Evolutionary conservation across 2,113 vertebrate species (phyloP).

Genomic region (Nestor notabilis): DNA sequence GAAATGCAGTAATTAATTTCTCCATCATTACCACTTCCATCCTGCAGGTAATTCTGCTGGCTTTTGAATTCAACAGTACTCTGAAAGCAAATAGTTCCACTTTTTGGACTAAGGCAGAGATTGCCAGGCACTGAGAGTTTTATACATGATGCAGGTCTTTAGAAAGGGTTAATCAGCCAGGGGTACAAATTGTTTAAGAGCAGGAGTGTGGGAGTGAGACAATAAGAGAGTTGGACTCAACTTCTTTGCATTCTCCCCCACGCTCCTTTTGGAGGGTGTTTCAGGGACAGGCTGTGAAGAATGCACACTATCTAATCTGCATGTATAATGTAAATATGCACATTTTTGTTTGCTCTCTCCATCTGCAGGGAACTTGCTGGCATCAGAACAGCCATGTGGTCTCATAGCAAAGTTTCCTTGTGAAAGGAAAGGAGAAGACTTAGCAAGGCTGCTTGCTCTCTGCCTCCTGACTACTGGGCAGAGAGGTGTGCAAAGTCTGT

Average conservation of each 20-base stretch:
- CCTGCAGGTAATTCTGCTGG: background rate
- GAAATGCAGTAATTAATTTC: background rate
- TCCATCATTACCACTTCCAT: background rate
- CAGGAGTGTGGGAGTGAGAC: conserved; percentile 10
- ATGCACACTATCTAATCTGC: conserved; percentile 72
- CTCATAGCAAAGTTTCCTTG: conserved; percentile 17
- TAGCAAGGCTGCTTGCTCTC: background rate
- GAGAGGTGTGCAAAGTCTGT: background rate
- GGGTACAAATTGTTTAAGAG: background rate
- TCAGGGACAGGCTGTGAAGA: conserved; percentile 70
- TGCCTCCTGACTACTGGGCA: background rate
- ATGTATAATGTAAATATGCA: conserved; percentile 66
- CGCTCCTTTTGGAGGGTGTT: conserved; percentile 60
- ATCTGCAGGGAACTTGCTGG: conserved; percentile 65
- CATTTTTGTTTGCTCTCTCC: conserved; percentile 58
- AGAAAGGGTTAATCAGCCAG: conserved; percentile 31
- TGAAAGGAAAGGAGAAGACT: background rate
- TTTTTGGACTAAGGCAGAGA: background rate
- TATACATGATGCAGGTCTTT: background rate
- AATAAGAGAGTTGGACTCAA: conserved; percentile 37
- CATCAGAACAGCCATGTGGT: conserved; percentile 51
- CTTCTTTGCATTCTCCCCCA: conserved; percentile 65
- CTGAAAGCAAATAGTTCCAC: background rate
- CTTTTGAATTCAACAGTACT: background rate
- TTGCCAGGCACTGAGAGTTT: background rate